phyloP scores from a whole-genome alignment of 2,113 vertebrate species.

The Arothron firmamentum region DNA sequence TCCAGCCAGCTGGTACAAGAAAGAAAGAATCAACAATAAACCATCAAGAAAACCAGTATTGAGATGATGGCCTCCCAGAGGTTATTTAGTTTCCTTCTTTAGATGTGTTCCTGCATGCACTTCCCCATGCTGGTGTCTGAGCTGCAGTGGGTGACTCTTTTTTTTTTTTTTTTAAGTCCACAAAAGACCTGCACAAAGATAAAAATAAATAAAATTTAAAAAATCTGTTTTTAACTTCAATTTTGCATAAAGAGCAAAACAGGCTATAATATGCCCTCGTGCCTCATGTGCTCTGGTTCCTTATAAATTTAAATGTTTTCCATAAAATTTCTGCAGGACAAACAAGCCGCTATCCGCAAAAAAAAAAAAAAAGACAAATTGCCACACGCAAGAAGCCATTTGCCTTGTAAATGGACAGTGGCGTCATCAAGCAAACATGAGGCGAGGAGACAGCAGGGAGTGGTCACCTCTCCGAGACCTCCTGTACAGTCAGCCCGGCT shows the following conservation, averaged over 20 bases:
- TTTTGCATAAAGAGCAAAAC: no score
- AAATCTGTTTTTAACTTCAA: no score
- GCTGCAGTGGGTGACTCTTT: slow-evolving; percentile 14
- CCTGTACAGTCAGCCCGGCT: slow-evolving; percentile 45
- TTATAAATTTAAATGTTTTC: slow-evolving; percentile 1
- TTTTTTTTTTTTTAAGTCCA: neutral
- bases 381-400: slow-evolving; percentile 13
- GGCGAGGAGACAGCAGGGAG: slow-evolving; percentile 43
- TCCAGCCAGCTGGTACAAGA: neutral
- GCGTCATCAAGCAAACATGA: slow-evolving; percentile 30
- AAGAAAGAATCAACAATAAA: neutral
- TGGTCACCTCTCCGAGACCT: slow-evolving; percentile 42
- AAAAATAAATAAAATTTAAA: slow-evolving; percentile 1
- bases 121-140: neutral
- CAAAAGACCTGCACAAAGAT: slow-evolving; percentile 11
- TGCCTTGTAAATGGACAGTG: slow-evolving; percentile 42
- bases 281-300: neutral
- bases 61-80: no score
- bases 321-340: slow-evolving; percentile 22
- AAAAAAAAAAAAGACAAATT: slow-evolving; percentile 10
- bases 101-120: slow-evolving; percentile 1
- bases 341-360: neutral
- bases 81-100: neutral
- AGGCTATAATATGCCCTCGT: neutral
- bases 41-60: neutral